phyloP scores from a whole-genome alignment of 2,113 vertebrate species.

The Sialia sialis region DNA sequence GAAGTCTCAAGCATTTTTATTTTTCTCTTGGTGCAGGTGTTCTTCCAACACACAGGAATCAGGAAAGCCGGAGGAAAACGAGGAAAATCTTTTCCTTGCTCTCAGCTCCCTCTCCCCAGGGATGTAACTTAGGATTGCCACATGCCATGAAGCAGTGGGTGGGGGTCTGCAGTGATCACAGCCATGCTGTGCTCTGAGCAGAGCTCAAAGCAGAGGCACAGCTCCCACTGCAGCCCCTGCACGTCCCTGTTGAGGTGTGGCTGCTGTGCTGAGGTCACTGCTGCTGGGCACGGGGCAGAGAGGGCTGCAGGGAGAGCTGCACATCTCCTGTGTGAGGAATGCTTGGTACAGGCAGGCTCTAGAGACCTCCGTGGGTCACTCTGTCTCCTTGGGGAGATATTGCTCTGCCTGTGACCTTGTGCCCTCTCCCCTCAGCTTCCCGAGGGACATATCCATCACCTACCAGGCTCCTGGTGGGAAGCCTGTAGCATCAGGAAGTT shows the following conservation, averaged over 20 bases:
- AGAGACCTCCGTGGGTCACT: background rate
- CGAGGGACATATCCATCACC: background rate
- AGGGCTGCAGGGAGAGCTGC: background rate
- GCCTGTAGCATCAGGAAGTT: constrained; percentile 3
- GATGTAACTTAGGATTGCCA: too few species aligned
- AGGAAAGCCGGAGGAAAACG: background rate
- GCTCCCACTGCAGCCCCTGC: background rate
- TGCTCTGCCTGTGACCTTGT: background rate
- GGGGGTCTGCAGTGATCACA: fast-evolving
- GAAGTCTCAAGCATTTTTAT: background rate
- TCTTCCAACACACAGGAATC: background rate
- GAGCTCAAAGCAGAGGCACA: background rate
- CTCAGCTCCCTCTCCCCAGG: background rate
- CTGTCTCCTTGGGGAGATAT: background rate
- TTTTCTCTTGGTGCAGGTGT: background rate
- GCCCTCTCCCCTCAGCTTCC: background rate
- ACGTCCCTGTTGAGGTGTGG: background rate
- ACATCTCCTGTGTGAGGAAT: fast-evolving
- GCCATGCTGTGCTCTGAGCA: background rate
- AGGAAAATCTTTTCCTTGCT: background rate
- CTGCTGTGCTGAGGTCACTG: background rate
- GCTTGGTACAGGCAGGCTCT: background rate
- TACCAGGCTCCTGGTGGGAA: background rate
- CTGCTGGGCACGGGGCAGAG: background rate
- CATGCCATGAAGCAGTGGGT: background rate